These are phyloP conservation scores for Sciaenops ocellatus DNA, from an alignment of 2,797 vertebrate species.

Conservation along the genomic window DNA sequence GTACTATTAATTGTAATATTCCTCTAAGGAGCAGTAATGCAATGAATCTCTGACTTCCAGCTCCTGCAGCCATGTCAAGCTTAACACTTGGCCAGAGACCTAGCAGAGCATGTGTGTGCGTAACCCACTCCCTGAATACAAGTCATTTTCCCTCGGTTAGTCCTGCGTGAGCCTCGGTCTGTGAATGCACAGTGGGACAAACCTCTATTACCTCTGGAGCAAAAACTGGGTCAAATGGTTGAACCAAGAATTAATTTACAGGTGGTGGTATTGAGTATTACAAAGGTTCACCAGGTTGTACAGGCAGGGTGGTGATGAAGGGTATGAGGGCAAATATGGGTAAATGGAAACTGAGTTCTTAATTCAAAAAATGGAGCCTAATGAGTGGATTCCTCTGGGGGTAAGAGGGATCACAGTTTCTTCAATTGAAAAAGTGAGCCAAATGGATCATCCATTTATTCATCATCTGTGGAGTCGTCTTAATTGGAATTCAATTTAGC, in stretches of 20 bases:
- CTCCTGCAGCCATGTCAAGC: constrained; percentile 7
- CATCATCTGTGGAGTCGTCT: constrained; percentile 69
- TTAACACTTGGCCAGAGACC: constrained; percentile 18
- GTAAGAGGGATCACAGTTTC: constrained; percentile 62
- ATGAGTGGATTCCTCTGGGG: constrained; percentile 71
- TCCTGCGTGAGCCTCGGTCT: constrained; percentile 25
- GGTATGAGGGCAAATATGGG: constrained; percentile 29
- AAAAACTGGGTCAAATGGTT: constrained; percentile 73
- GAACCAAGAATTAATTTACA: constrained; percentile 87
- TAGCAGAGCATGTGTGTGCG: not conserved
- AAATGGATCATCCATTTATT: constrained; percentile 76
- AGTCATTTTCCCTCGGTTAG: constrained; percentile 35
- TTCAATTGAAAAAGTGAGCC: constrained; percentile 75
- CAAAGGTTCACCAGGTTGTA: constrained; percentile 82
- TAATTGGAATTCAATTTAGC: constrained; percentile 85
- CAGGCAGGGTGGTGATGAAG: constrained; percentile 60
- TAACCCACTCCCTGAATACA: constrained; percentile 8
- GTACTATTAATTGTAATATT: constrained; percentile 2
- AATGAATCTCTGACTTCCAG: constrained; percentile 1
- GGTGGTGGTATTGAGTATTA: constrained; percentile 72
- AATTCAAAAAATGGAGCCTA: constrained; percentile 64
- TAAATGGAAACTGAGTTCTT: constrained; percentile 56
- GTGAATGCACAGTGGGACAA: constrained; percentile 55
- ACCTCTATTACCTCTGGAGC: constrained; percentile 63
- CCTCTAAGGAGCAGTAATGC: not conserved